phyloP scores from a whole-genome alignment of 2,888 invertebrate genomes.

The Scaptomyza caliginosa region DNA sequence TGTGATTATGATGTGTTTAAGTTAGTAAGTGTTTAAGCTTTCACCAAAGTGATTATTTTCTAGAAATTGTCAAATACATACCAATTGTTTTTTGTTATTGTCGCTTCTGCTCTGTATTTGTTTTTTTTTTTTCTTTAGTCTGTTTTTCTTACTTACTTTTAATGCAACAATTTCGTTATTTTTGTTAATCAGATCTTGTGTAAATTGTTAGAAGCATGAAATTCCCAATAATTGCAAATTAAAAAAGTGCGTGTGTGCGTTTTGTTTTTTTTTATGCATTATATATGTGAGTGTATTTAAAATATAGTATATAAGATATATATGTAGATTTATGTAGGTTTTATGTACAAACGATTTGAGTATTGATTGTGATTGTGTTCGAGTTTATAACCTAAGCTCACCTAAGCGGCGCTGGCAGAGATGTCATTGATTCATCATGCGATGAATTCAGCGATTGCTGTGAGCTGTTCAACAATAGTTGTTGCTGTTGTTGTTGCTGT shows the following conservation, averaged over 20 bases:
- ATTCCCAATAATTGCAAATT: not conserved
- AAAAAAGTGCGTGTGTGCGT: not conserved
- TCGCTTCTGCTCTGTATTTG: no score
- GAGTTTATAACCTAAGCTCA: constrained; percentile 46
- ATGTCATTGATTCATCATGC: constrained; percentile 83
- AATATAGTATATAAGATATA: not conserved
- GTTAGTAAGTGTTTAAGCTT: not conserved
- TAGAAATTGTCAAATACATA: not conserved
- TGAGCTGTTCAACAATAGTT: constrained; percentile 76
- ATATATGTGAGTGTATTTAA: constrained; percentile 1
- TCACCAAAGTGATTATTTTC: not conserved
- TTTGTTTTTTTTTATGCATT: not conserved
- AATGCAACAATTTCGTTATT: not conserved
- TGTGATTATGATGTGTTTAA: no score
- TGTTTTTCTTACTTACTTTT: not conserved
- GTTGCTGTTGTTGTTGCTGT: constrained; percentile 62
- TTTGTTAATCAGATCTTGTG: not conserved
- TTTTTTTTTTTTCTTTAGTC: no score
- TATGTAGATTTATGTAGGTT: not conserved
- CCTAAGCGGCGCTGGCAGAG: constrained; percentile 82
- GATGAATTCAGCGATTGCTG: constrained; percentile 83
- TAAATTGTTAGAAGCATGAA: not conserved
- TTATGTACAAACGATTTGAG: not conserved
- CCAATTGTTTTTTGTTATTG: not conserved
- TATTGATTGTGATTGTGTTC: not conserved